Conservation (phyloP, 2,888 invertebrate species). For the Polydrusus pterygomalis region DNA sequence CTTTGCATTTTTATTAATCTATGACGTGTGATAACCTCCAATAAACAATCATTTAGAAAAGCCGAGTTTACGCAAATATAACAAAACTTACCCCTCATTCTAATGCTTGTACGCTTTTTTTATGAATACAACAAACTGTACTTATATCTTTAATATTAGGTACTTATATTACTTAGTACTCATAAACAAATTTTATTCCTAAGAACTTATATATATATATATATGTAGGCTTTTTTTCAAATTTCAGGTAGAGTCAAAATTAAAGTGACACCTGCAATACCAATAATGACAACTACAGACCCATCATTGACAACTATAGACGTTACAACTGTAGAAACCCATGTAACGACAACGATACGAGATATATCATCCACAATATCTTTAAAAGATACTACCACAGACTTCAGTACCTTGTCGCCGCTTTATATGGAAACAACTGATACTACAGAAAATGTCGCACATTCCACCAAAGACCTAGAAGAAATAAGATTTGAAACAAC, state of each 20-base stretch:
- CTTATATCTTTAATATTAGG: too few relatives aligned
- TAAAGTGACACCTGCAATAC: conserved; percentile 47
- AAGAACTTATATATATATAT: background rate
- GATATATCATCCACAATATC: background rate
- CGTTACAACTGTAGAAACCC: background rate
- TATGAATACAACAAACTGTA: too few relatives aligned
- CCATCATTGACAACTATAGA: background rate
- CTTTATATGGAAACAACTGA: background rate
- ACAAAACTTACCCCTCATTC: too few relatives aligned
- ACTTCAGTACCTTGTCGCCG: background rate
- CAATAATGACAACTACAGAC: conserved; percentile 36
- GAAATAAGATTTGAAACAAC: conserved; percentile 5
- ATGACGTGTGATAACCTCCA: too few relatives aligned
- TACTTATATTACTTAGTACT: too few relatives aligned
- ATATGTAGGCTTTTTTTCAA: background rate
- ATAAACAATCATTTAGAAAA: too few relatives aligned
- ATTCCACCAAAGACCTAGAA: background rate
- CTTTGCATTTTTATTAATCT: too few relatives aligned
- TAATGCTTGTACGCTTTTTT: too few relatives aligned
- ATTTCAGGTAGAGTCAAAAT: conserved; percentile 40
- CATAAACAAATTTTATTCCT: too few relatives aligned
- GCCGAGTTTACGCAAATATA: too few relatives aligned
- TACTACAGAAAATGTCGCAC: background rate
- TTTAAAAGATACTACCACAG: conserved; percentile 1
- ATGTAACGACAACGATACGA: background rate